Conservation (phyloP, 2,797 vertebrate genomes). For the Mallotus villosus region DNA sequence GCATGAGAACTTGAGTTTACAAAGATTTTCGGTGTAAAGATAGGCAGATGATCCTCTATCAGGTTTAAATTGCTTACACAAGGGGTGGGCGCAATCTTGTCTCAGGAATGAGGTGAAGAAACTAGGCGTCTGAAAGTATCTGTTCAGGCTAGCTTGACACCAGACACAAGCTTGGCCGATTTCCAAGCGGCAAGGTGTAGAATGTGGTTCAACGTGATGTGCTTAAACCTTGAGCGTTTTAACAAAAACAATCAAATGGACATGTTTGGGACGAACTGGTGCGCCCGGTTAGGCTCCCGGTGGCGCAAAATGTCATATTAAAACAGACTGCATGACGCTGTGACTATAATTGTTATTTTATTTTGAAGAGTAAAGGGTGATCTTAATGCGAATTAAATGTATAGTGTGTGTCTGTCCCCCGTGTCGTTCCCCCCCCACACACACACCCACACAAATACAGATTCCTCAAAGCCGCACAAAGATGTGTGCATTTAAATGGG, state of each 20-base stretch:
- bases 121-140: conserved; percentile 75
- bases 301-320: conserved; percentile 44
- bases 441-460: background rate
- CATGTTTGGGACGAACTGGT: conserved; percentile 19
- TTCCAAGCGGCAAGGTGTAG: conserved; percentile 65
- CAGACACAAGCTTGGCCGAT: conserved; percentile 68
- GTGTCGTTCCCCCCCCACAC: background rate
- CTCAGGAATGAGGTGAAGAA: conserved; percentile 77
- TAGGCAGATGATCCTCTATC: conserved; percentile 64
- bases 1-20: conserved; percentile 29
- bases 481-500: conserved; percentile 65
- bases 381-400: background rate
- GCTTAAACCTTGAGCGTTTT: conserved; percentile 17
- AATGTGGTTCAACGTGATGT: conserved; percentile 50
- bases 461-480: conserved; percentile 56
- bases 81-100: conserved; percentile 69
- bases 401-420: too few species aligned
- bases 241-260: conserved; percentile 30
- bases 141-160: conserved; percentile 79
- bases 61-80: conserved; percentile 70
- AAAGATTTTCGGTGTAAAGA: conserved; percentile 49
- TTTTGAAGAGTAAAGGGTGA: background rate
- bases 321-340: conserved; percentile 40
- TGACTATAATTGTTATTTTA: conserved; percentile 36
- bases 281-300: background rate